phyloP scores from a whole-genome alignment of 23 tunicate genomes.

The Corella eumyota region DNA sequence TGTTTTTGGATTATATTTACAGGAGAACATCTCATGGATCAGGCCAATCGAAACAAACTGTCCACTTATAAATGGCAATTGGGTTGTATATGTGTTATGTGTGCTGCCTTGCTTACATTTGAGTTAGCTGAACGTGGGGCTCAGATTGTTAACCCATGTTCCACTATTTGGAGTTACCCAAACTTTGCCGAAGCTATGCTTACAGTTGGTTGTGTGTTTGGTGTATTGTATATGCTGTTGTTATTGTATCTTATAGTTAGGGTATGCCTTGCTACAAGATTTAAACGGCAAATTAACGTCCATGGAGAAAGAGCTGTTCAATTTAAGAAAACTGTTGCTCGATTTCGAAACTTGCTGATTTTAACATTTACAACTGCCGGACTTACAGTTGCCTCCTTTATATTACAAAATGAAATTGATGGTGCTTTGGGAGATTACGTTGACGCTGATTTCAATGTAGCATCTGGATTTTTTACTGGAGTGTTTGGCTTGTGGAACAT shows the following conservation, averaged over 20 bases:
- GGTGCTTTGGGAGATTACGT: conserved; percentile 28
- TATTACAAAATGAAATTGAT: too few relatives aligned
- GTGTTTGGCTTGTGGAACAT: conserved; percentile 93
- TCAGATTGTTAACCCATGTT: conserved; percentile 56
- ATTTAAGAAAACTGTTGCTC: conserved; percentile 29
- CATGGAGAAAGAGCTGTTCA: conserved; percentile 25
- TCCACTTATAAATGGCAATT: conserved; percentile 64
- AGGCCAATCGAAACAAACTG: conserved; percentile 61
- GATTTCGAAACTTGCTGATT: conserved; percentile 46
- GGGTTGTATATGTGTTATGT: conserved; percentile 18
- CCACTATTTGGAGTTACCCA: conserved; percentile 77
- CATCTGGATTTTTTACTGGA: conserved; percentile 78
- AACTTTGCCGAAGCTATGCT: conserved; percentile 39
- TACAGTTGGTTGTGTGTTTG: conserved; percentile 31
- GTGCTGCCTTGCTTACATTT: conserved; percentile 43
- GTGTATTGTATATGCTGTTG: conserved; percentile 33
- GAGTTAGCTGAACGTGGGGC: conserved; percentile 77
- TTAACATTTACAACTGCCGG: conserved; percentile 57
- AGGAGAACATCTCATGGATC: conserved; percentile 91
- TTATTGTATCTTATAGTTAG: conserved; percentile 44
- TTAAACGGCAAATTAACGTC: conserved; percentile 47
- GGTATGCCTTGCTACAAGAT: conserved; percentile 55
- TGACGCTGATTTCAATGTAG: conserved; percentile 9
- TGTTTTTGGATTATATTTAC: conserved; percentile 85
- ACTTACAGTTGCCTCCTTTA: conserved; percentile 52